Conservation (phyloP, 2,797 vertebrate genomes). For the Pipistrellus pygmaeus region DNA sequence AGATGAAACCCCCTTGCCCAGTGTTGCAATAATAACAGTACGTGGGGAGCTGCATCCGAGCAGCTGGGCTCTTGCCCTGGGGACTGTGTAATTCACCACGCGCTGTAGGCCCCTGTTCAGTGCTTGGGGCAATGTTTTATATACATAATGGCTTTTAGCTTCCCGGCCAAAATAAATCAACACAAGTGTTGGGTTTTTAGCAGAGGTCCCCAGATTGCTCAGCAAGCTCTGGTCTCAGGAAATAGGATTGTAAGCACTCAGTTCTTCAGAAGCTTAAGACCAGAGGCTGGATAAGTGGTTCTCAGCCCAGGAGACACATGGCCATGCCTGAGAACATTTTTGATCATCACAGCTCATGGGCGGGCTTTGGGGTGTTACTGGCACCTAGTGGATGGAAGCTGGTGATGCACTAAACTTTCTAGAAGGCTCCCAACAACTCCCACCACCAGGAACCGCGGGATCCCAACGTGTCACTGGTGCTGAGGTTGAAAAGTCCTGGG, state of each 20-base stretch:
- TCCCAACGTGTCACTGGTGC: not conserved
- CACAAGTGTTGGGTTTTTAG: not conserved
- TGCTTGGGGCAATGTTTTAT: not conserved
- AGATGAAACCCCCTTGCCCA: not conserved
- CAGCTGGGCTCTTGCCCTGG: not conserved
- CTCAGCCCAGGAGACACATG: not conserved
- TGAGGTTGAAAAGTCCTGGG: not conserved
- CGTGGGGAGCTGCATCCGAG: not conserved
- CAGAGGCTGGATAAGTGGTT: not conserved
- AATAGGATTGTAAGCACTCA: not conserved
- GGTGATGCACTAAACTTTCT: not conserved
- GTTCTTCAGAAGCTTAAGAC: not conserved
- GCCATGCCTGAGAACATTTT: not conserved
- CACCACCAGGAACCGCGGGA: not conserved
- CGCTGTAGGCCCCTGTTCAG: not conserved
- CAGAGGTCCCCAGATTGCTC: not conserved
- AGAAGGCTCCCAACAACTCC: not conserved
- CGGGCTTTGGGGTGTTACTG: not conserved
- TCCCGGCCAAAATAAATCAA: slow-evolving; percentile 15
- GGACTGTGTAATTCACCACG: not conserved
- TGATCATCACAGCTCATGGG: not conserved
- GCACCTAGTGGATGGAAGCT: not conserved
- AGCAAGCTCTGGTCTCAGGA: not conserved
- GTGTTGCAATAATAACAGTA: not conserved
- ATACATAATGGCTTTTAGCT: not conserved